Evolutionary conservation across 2,797 vertebrate species (phyloP).

Genomic region (Enteromius trimaculatus): DNA sequence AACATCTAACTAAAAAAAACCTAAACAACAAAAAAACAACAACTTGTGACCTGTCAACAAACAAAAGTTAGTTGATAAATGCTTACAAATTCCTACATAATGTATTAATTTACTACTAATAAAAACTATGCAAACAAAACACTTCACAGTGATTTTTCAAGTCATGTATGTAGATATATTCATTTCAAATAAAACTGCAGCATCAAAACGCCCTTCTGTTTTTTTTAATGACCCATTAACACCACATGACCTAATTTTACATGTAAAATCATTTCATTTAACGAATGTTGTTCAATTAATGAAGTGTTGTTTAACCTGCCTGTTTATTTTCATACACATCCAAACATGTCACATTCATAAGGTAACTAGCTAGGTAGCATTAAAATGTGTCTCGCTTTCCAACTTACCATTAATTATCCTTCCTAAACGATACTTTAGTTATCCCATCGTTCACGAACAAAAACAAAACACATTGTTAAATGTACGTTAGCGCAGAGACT

Average conservation of each 20-base stretch:
- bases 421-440: background rate
- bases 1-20: conserved; percentile 41
- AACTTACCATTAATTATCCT: background rate
- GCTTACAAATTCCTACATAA: background rate
- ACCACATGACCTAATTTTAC: too few relatives aligned
- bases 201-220: background rate
- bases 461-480: background rate
- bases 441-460: background rate
- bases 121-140: too few relatives aligned
- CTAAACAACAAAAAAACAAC: background rate
- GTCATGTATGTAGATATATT: background rate
- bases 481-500: background rate
- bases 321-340: background rate
- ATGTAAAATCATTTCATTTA: background rate
- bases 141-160: background rate
- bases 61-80: background rate
- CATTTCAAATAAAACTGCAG: background rate
- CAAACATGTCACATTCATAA: background rate
- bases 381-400: background rate
- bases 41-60: background rate
- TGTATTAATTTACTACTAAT: background rate
- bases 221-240: background rate
- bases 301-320: background rate
- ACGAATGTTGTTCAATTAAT: background rate
- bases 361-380: conserved; percentile 9